These are phyloP conservation scores for Steatornis caripensis DNA, from an alignment of 2,113 vertebrate species.

Conservation along the genomic window DNA sequence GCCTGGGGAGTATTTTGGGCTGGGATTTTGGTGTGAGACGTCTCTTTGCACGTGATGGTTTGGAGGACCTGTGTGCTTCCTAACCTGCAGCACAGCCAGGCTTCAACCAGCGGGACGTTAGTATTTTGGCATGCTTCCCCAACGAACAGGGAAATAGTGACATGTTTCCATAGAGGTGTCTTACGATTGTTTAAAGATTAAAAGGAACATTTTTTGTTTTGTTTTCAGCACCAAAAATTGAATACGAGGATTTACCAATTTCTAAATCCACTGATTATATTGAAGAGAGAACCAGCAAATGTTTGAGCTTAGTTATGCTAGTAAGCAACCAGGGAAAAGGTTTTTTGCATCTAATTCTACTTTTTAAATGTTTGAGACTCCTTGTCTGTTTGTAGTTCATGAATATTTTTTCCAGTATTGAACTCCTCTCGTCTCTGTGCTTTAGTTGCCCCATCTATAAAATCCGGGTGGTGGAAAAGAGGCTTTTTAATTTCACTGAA, in stretches of 20 bases:
- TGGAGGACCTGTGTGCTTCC: not conserved
- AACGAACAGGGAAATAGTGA: not conserved
- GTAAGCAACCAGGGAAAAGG: not conserved
- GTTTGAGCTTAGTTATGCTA: not conserved
- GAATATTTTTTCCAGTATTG: not conserved
- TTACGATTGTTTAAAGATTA: not conserved
- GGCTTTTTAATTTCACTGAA: not conserved
- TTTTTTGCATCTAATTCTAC: not conserved
- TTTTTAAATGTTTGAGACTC: not conserved
- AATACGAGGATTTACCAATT: not conserved
- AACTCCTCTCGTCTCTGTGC: not conserved
- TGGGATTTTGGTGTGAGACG: not conserved
- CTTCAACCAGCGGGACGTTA: conserved; percentile 19
- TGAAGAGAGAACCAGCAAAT: not conserved
- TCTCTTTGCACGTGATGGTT: not conserved
- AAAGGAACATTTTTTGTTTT: not conserved
- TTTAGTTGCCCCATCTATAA: not conserved
- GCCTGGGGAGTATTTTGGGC: not conserved
- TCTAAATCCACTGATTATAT: not conserved
- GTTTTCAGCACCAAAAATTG: not conserved
- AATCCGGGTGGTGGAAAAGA: not conserved
- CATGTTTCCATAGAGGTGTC: not conserved
- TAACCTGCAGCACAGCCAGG: conserved; percentile 44
- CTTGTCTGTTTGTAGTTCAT: not conserved
- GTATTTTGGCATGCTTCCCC: conserved; percentile 51